Evolutionary conservation across 35 echinoderm and acorn worm species (phyloP).

Genomic region (Anneissia japonica): DNA sequence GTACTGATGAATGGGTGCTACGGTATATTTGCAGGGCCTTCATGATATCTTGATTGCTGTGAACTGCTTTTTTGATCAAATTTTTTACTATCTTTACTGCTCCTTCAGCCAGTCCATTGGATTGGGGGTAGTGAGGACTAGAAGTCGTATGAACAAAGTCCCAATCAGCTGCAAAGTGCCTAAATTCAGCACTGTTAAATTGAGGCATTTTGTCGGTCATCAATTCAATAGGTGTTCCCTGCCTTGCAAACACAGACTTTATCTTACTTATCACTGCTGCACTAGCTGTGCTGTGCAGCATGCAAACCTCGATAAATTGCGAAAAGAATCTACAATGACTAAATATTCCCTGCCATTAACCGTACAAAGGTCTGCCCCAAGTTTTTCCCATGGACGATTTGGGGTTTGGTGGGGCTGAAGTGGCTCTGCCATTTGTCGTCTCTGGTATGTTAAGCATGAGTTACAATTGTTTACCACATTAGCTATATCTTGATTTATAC

Average conservation of each 20-base stretch:
- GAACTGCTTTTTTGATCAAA: no score
- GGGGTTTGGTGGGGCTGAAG: slow-evolving; percentile 2
- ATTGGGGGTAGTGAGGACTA: no score
- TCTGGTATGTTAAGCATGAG: background rate
- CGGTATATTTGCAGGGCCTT: no score
- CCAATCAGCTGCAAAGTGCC: no score
- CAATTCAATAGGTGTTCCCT: background rate
- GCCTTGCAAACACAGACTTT: slow-evolving; percentile 30
- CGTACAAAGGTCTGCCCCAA: slow-evolving; percentile 11
- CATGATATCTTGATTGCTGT: no score
- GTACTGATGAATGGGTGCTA: no score
- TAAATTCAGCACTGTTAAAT: no score
- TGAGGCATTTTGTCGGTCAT: no score
- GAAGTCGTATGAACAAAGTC: no score
- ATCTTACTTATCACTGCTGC: slow-evolving; percentile 36
- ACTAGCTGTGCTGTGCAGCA: background rate
- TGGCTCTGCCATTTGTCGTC: background rate
- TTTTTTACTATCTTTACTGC: no score
- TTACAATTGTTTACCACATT: background rate
- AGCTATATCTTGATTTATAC: slow-evolving; percentile 8
- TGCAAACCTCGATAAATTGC: slow-evolving; percentile 22
- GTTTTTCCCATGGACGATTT: slow-evolving; percentile 29
- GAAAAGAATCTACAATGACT: slow-evolving; percentile 39
- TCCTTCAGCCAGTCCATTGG: no score
- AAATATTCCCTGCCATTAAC: slow-evolving; percentile 23